Evolutionary conservation across 2,888 invertebrate genomes (phyloP).

Genomic region (Sminthurides aquaticus): DNA sequence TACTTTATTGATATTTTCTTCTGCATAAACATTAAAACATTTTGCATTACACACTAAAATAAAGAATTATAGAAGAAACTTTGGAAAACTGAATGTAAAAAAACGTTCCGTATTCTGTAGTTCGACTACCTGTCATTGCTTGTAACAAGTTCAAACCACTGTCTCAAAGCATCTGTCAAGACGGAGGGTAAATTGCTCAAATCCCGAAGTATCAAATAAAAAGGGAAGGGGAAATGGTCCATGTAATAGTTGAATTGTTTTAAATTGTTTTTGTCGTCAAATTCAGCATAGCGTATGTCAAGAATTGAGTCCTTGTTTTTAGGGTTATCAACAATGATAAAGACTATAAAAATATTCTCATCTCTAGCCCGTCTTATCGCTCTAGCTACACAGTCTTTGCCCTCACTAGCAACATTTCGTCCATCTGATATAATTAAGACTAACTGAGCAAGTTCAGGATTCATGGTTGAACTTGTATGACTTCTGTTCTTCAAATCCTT

Average conservation of each 20-base stretch:
- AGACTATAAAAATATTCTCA: constrained; percentile 83
- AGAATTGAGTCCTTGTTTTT: constrained; percentile 84
- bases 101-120: not conserved
- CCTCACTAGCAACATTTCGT: constrained; percentile 75
- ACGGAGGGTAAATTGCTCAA: constrained; percentile 79
- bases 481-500: constrained; percentile 43
- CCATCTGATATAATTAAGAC: constrained; percentile 92
- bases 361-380: constrained; percentile 74
- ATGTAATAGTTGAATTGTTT: constrained; percentile 72
- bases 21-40: too few relatives aligned
- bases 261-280: constrained; percentile 55
- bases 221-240: constrained; percentile 95
- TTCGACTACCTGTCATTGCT: constrained; percentile 37
- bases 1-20: too few relatives aligned
- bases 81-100: too few relatives aligned
- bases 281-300: constrained; percentile 74
- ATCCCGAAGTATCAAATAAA: constrained; percentile 88
- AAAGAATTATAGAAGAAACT: not conserved
- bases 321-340: constrained; percentile 91
- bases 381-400: constrained; percentile 64
- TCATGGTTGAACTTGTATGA: constrained; percentile 25
- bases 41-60: not conserved
- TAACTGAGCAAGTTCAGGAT: constrained; percentile 64
- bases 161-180: constrained; percentile 88
- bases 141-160: constrained; percentile 96